Evolutionary conservation across 2,113 vertebrate species (phyloP).

Genomic region (Odocoileus virginianus): DNA sequence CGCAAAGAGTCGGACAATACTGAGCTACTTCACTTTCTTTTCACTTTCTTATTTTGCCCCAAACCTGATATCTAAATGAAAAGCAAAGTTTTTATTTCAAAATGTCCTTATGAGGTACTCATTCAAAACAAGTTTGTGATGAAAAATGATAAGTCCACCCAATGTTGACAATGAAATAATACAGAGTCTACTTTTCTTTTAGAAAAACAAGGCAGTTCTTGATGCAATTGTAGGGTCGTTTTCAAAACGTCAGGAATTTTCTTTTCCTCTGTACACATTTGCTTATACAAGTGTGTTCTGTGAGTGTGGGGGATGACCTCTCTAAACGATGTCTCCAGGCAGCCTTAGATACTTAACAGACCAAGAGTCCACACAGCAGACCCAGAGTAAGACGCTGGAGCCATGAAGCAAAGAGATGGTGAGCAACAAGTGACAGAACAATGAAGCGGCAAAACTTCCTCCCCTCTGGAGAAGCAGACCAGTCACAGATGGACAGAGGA

Average conservation of each 20-base stretch:
- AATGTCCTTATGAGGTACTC: neutral
- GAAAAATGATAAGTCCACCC: neutral
- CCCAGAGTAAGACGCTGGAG: neutral
- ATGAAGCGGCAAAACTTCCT: neutral
- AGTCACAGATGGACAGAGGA: constrained; percentile 51
- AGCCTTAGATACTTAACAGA: neutral
- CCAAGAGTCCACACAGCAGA: neutral
- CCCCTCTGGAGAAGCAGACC: neutral
- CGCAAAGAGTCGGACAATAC: too few relatives aligned
- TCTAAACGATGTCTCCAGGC: neutral
- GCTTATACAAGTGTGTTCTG: neutral
- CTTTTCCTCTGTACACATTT: neutral
- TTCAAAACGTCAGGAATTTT: neutral
- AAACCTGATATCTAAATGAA: neutral
- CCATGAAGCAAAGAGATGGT: neutral
- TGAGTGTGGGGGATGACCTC: neutral
- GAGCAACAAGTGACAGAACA: neutral
- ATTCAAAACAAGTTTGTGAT: neutral
- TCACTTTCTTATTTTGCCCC: neutral
- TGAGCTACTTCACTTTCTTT: too few relatives aligned
- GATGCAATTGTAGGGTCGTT: neutral
- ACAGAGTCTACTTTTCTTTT: neutral
- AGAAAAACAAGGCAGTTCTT: neutral
- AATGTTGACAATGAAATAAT: neutral
- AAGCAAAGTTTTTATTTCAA: neutral